Evolutionary conservation across 1,140 invertebrate genomes (phyloP).

Genomic region (Drosophila watanabei): DNA sequence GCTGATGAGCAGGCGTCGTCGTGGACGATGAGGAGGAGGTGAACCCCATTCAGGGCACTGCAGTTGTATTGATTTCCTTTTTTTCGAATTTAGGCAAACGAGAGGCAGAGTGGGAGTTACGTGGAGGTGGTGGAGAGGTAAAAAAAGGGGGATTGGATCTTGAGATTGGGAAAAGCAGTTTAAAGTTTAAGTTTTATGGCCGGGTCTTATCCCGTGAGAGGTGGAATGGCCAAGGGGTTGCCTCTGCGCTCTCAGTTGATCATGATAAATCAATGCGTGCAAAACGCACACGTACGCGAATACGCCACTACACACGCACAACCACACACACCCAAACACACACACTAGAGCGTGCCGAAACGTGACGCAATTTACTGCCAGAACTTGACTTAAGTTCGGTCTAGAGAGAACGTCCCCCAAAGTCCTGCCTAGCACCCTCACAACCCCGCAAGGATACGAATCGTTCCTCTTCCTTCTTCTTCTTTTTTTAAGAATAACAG

Average conservation of each 20-base stretch:
- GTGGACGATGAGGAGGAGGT: not conserved
- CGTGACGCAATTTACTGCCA: conserved; percentile 84
- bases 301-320: conserved; percentile 32
- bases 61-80: conserved; percentile 79
- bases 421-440: conserved; percentile 65
- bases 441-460: conserved; percentile 67
- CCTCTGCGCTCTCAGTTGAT: conserved; percentile 66
- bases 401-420: conserved; percentile 35
- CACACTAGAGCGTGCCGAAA: conserved; percentile 69
- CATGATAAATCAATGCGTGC: conserved; percentile 84
- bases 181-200: conserved; percentile 74
- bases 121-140: not conserved
- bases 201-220: conserved; percentile 12
- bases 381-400: conserved; percentile 80
- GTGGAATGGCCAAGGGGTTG: conserved; percentile 56
- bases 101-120: conserved; percentile 33
- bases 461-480: conserved; percentile 42
- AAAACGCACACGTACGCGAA: conserved; percentile 80
- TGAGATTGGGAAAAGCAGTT: conserved; percentile 58
- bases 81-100: conserved; percentile 51
- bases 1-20: conserved; percentile 71
- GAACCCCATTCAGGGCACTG: conserved; percentile 42
- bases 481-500: conserved; percentile 81
- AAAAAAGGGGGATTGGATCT: conserved; percentile 13
- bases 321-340: conserved; percentile 31